Evolutionary conservation across 2,888 invertebrate genomes (phyloP), one percentile per base, ranked within the genome.

Genomic region (Pandemis corylana): DNA sequence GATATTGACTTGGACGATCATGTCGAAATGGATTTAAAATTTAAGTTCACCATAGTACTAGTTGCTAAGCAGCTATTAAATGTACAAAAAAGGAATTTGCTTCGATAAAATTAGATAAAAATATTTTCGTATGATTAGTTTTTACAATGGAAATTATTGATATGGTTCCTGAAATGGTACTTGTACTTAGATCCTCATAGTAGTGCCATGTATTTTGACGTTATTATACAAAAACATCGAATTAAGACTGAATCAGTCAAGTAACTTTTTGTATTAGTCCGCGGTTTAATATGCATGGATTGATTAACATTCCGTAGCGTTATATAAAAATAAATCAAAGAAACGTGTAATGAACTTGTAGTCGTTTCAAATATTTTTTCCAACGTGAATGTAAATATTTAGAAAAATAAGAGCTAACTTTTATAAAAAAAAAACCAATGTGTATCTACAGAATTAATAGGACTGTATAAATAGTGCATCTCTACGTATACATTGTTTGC

Each of bases 221-320:
- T 82, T 80, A 76, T 77, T 83, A 77, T 86, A 83, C 83, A 83
- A 74, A 83, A 80, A 90, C 91, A 92, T 91, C 91, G 93, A 92
- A 88, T 84, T 80, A 91, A 92, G 92, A 92, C 93, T 92, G 92
- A 91, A 77, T 78, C 86, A 85, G 89, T 89, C 89, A 77, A 77
- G 77, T 74, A 71, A 77, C 72, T 72, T 77, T 67, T 70, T 74
- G 53, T 65, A 68, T 53, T 28, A 61, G 28, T 68, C 56, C 42
- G 53, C 1, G 44, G 7, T 44, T 63, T 44, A 15, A 5, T 63
- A 13, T 46, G 46, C n/a, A 44, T 44, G 41, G 41, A 46, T 65
- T 46, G 46, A 20, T 65, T 13, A 68, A 68, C 67, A 68, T 68
- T 68, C 56, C 67, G n/a, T 62, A 62, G 41, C 41, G 13, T 51